Evolutionary conservation across 2,888 invertebrate species (phyloP), one percentile per base, ranked within the genome.

Genomic region (Camponotus fellah): DNA sequence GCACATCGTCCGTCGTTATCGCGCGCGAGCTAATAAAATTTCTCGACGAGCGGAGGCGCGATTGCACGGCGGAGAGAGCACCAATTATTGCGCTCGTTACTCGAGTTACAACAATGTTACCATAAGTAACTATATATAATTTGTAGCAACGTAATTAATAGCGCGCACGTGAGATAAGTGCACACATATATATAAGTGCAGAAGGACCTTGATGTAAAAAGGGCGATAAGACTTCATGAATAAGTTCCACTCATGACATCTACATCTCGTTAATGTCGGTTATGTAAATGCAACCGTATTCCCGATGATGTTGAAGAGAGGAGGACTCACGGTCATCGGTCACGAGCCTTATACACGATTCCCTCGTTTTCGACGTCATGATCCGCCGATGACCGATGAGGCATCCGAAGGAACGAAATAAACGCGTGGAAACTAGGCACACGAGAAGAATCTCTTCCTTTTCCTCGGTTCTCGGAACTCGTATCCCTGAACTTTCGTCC

Each of bases 41-140:
- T 69, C 79, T 37, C 46, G 32, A 49, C 26, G 34, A 10, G 69
- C 34, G 12, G 49, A 49, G 34, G 21, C 12, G 46, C 46, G 58
- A 72, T 60, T 32, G 53, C 17, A 34, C 60, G 58, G 26, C 34
- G 40, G 37, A 34, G 32, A 46, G 37, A 74, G 60, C 74, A 9
- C 21, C 79, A 72, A 80, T 80, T 80, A 80, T 80, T 60, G 79
- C 49, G 79, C 79, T 80, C 79, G 46, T 79, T 80, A 71, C 79
- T 58, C 43, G 43, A 71, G 34, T 58, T 71, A 58, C 75, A 80
- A 53, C 34, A 34, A 53, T 71, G 4, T 56, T 37, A 26, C 17
- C 40, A 14, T 43, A 72, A 37, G 34, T 60, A 71, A 79, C 17
- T 34, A 72, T 34, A 46, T 17, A 21, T n/a, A 60, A 60, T 43